Conservation (phyloP, 2,797 vertebrate genomes). For the Syndactyla subalaris region DNA sequence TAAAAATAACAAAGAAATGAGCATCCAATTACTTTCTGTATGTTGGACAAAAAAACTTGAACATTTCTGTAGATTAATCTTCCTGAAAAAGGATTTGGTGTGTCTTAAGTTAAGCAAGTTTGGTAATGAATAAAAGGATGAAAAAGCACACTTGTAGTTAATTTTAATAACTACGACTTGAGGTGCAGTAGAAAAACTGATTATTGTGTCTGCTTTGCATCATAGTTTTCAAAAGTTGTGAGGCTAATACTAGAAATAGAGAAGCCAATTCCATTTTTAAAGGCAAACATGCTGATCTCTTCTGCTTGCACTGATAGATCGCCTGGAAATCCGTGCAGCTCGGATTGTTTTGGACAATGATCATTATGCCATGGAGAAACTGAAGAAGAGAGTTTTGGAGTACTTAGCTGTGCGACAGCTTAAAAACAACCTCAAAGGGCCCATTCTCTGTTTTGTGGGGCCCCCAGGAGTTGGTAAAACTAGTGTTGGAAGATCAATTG, state of each 20-base stretch:
- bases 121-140: neutral
- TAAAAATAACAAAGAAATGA: neutral
- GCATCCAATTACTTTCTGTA: neutral
- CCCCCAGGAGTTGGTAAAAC: constrained; percentile 99
- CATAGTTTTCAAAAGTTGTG: neutral
- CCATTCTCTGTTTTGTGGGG: constrained; percentile 96
- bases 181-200: neutral
- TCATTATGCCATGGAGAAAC: constrained; percentile 95
- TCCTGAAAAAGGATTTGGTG: neutral
- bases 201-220: neutral
- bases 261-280: neutral
- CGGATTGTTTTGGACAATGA: constrained; percentile 92
- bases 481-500: constrained; percentile 94
- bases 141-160: neutral
- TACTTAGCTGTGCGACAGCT: constrained; percentile 96
- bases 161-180: neutral
- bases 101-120: neutral
- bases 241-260: neutral
- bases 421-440: constrained; percentile 92
- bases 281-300: neutral
- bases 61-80: neutral
- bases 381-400: constrained; percentile 94
- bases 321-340: constrained; percentile 90
- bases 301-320: constrained; percentile 79
- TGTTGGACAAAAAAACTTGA: neutral